These are phyloP conservation scores for Achatina immaculata DNA, from an alignment of 1,140 invertebrate species.

Conservation along the genomic window DNA sequence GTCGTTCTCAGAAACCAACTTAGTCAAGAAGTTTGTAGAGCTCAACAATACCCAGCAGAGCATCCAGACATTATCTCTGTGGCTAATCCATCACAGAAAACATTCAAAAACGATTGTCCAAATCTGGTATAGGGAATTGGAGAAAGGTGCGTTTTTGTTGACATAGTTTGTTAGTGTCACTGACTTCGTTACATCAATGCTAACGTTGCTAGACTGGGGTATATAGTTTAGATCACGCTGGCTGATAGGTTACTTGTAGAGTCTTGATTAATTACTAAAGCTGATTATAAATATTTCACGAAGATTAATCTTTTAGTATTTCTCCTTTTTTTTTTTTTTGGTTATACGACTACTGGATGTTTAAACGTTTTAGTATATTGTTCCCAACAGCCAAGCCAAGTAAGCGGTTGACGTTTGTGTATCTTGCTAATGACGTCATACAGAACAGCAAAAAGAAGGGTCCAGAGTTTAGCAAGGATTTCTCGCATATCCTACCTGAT, in stretches of 20 bases:
- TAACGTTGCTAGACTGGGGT: too few relatives aligned
- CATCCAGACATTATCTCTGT: constrained; percentile 95
- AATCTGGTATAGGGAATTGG: constrained; percentile 90
- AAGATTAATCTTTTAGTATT: too few relatives aligned
- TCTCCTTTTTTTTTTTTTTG: constrained; percentile 40
- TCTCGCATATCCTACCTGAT: constrained; percentile 64
- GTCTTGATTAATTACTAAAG: too few relatives aligned
- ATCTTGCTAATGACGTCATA: constrained; percentile 98
- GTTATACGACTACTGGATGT: not conserved
- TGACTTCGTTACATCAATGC: too few relatives aligned
- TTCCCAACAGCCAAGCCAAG: constrained; percentile 83
- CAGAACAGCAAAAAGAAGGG: constrained; percentile 98
- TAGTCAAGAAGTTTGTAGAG: constrained; percentile 67
- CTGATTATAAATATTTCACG: too few relatives aligned
- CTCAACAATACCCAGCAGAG: constrained; percentile 96
- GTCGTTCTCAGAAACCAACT: constrained; percentile 68
- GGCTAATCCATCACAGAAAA: constrained; percentile 97
- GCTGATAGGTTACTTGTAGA: not conserved
- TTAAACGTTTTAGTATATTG: constrained; percentile 31
- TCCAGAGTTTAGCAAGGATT: constrained; percentile 88
- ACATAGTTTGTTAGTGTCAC: too few relatives aligned
- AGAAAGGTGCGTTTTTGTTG: constrained; percentile 80
- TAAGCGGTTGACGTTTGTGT: constrained; percentile 93
- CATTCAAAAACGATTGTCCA: constrained; percentile 91
- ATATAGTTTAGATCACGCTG: too few relatives aligned